phyloP scores from a whole-genome alignment of 2,113 vertebrate genomes.

The Panthera leo region DNA sequence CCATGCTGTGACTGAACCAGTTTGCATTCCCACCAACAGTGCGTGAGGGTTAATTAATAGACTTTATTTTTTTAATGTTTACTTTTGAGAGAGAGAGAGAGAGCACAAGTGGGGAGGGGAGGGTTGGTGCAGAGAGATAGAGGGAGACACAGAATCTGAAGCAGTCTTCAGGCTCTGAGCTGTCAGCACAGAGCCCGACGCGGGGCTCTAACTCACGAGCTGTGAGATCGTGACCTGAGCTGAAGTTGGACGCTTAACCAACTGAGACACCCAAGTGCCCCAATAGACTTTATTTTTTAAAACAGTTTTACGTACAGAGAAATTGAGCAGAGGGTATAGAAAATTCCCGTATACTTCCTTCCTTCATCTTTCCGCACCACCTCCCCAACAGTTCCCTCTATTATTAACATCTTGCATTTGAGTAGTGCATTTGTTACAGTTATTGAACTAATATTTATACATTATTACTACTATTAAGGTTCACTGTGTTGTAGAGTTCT shows the following conservation, averaged over 20 bases:
- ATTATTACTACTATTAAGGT: not conserved
- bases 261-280: too few species aligned
- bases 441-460: conserved; percentile 1
- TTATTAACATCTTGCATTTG: not conserved
- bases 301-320: not conserved
- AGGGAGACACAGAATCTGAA: too few species aligned
- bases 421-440: not conserved
- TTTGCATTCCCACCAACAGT: not conserved
- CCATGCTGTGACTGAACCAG: not conserved
- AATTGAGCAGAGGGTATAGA: not conserved
- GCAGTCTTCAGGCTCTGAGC: too few species aligned
- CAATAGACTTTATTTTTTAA: not conserved
- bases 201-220: too few species aligned
- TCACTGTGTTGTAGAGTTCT: not conserved
- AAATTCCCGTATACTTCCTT: not conserved
- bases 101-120: too few species aligned
- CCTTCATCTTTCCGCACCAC: too few species aligned
- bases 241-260: too few species aligned
- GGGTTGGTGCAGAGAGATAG: too few species aligned
- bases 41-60: not conserved
- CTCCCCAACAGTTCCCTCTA: not conserved
- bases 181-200: too few species aligned
- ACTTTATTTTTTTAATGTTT: not conserved
- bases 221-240: too few species aligned
- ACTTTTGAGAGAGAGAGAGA: too few species aligned